These are phyloP conservation scores for Alfaro cultratus DNA, from an alignment of 2,797 vertebrate genomes.

Conservation along the genomic window DNA sequence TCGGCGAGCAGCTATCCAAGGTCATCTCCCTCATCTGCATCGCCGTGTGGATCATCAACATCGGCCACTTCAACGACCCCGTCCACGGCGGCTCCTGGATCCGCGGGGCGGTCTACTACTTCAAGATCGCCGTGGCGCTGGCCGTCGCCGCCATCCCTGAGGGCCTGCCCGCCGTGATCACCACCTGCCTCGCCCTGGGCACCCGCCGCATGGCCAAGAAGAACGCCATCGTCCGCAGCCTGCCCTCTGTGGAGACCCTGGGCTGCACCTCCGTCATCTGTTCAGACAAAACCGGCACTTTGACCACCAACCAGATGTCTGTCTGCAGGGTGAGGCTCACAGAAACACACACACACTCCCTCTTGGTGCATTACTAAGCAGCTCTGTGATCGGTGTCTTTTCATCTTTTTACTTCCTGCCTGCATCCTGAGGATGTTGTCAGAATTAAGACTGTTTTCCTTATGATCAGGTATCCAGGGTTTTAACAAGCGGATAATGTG, in stretches of 20 bases:
- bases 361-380: slow-evolving; percentile 25
- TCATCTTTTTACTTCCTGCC: slow-evolving; percentile 21
- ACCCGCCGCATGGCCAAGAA: slow-evolving; percentile 98
- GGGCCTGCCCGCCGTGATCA: slow-evolving; percentile 95
- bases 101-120: slow-evolving; percentile 96
- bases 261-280: slow-evolving; percentile 98
- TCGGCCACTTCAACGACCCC: slow-evolving; percentile 97
- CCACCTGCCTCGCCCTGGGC: slow-evolving; percentile 95
- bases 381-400: slow-evolving; percentile 20
- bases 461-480: slow-evolving; percentile 27
- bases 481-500: slow-evolving; percentile 29
- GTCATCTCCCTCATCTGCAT: slow-evolving; percentile 97
- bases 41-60: slow-evolving; percentile 98
- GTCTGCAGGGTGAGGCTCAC: slow-evolving; percentile 90
- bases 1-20: slow-evolving; percentile 96
- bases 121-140: slow-evolving; percentile 96
- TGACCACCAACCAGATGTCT: slow-evolving; percentile 99
- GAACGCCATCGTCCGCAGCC: slow-evolving; percentile 94
- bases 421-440: background rate
- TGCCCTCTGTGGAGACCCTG: slow-evolving; percentile 96
- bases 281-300: slow-evolving; percentile 96
- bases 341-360: slow-evolving; percentile 14
- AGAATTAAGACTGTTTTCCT: background rate
- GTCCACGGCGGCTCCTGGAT: slow-evolving; percentile 98
- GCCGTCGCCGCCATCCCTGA: slow-evolving; percentile 97